Evolutionary conservation across 1,140 invertebrate species (phyloP), one percentile per base, ranked within the genome.

Genomic region (Conus ventricosus): DNA sequence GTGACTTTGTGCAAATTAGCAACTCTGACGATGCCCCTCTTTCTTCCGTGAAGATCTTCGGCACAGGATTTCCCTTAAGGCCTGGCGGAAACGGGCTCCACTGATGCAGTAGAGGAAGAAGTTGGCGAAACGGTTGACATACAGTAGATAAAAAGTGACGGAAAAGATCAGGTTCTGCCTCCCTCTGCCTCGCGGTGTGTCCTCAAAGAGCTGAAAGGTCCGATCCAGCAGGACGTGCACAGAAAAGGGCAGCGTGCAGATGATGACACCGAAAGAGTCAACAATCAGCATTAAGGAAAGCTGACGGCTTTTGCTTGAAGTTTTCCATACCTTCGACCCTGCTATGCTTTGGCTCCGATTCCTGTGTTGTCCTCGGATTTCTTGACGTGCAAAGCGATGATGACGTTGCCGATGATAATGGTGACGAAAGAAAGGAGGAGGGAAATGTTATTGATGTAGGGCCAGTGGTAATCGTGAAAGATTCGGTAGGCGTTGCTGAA

Each of bases 41-140:
- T 54, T 53, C 5, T 6, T 7, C 81, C 57, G n/a, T 13, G 0
- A 10, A 1, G 82, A 39, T 5, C 63, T 84, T 39, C 25, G 8
- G 5, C n/a, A 51, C 71, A 87, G 85, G 54, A 89, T 88, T 20
- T 84, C 76, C 25, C 84, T 85, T n/a, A 94, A 81, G 4, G 92
- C 91, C 39, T 88, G 27, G 6, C 93, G 82, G 84, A 94, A 94
- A 5, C 92, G 84, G 11, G 89, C 87, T 7, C 93, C 93, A 75
- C 92, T 94, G 25, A 93, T 55, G 84, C 93, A 93, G 83, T 94
- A 94, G 51, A 94, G 91, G 78, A 91, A 93, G 75, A 94, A 93
- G 82, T 92, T 93, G 3, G 90, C 89, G 86, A 92, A 94, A 27
- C 92, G 89, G 89, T 94, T 94, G 23, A 93, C 89, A 71, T 94